Conservation (phyloP, 1,140 invertebrate species). For the Drosophila jambulina region DNA sequence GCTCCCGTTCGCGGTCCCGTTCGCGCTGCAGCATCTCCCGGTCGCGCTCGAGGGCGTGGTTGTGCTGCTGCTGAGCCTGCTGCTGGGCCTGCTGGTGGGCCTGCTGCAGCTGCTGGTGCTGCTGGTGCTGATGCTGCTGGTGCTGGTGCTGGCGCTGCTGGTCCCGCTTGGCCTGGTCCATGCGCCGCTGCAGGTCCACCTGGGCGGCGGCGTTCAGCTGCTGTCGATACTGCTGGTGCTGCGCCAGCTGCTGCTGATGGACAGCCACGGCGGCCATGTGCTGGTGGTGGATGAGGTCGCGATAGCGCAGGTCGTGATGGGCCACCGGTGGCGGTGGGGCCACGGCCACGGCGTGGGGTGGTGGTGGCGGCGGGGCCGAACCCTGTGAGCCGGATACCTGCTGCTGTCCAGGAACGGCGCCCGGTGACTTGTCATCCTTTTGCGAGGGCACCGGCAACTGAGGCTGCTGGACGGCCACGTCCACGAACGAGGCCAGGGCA, state of each 20-base stretch:
- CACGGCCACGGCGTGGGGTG: conserved; percentile 53
- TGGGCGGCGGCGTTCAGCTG: conserved; percentile 52
- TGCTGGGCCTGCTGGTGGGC: conserved; percentile 41
- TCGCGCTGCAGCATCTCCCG: conserved; percentile 64
- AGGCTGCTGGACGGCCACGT: conserved; percentile 93
- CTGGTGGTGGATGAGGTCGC: conserved; percentile 84
- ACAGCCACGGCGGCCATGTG: conserved; percentile 82
- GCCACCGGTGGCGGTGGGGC: conserved; percentile 55
- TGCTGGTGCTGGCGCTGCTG: conserved; percentile 37
- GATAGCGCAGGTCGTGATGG: conserved; percentile 78
- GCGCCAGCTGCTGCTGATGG: conserved; percentile 63
- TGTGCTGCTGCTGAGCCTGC: conserved; percentile 52
- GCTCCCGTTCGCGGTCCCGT: conserved; percentile 44
- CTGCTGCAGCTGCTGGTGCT: conserved; percentile 37
- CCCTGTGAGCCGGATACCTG: neutral
- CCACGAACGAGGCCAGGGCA: conserved; percentile 93
- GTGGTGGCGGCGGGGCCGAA: conserved; percentile 34
- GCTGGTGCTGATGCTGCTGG: conserved; percentile 28
- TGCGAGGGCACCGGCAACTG: conserved; percentile 91
- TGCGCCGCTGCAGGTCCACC: conserved; percentile 64
- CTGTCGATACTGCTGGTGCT: conserved; percentile 73
- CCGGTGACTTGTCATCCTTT: conserved; percentile 72
- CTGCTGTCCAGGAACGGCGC: conserved; percentile 19
- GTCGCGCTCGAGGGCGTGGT: conserved; percentile 69
- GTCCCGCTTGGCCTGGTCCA: conserved; percentile 72